Base-by-base conservation (phyloP, 2,113 vertebrate species). In the Callocephalon fimbriatum region DNA sequence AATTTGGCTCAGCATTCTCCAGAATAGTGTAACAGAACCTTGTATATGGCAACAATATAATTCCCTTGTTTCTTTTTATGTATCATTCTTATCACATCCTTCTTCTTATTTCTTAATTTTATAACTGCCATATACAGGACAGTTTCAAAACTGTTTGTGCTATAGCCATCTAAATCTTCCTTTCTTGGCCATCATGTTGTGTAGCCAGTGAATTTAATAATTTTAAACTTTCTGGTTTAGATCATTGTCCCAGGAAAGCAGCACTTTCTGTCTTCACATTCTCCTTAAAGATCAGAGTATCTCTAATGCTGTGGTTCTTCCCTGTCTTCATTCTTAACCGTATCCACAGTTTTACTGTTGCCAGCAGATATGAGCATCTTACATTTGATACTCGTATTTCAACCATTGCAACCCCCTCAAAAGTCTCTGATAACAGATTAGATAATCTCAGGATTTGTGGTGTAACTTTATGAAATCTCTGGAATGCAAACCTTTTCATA, bases 51-150 rank as follows among this genome's bases (percentile, higher is more conserved):
- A 91, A 71, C 56, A 42, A 3, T 53, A 63, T 29, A 8, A 48
- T 73, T 90, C 58, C 53, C 79, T 86, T 70, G 51, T 38, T 80
- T 92, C 48, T n/a, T 93, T 75, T 48, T 44, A 65, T 72, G 23
- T 75, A 50, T 82, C 26, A 14, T 82, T 83, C 56, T 84, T 83
- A 75, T 47, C 35, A 26, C n/a, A 84, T 73, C n/a, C 23, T 86
- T 66, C 65, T 51, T 89, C 59, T 80, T 88, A 63, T 80, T 88
- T 81, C 82, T 87, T 90, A 23, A 76, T 81, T 96, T 92, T 84
- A 54, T 67, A 90, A 56, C 63, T 91, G 15, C 9, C 21, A n/a
- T 47, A 79, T 17, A 79, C 53, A 38, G 67, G 71, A 40, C 12
- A 29, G 32, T 53, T 92, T 89, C 31, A 66, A 50, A 56, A 32